Evolutionary conservation across 2,888 invertebrate species (phyloP).

Genomic region (Cryptocheilus praepositus): DNA sequence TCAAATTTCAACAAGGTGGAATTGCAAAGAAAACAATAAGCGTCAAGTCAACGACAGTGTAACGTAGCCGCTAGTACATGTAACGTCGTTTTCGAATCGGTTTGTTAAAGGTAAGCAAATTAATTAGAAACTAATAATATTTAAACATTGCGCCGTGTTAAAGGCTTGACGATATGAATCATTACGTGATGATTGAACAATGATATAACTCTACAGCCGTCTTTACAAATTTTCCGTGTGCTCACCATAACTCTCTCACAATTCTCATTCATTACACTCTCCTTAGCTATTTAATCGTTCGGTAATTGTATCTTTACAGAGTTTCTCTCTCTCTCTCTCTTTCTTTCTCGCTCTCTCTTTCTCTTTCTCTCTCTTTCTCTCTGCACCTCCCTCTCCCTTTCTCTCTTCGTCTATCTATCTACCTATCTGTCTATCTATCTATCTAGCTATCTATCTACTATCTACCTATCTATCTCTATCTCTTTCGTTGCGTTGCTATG

Average conservation of each 20-base stretch:
- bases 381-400: constrained; percentile 1
- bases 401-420: constrained; percentile 12
- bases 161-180: constrained; percentile 67
- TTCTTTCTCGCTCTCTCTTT: not conserved
- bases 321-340: not conserved
- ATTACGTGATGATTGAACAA: constrained; percentile 64
- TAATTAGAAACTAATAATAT: constrained; percentile 48
- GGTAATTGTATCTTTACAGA: too few species aligned
- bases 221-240: too few species aligned
- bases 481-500: not conserved
- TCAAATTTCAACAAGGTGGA: too few species aligned
- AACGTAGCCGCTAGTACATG: too few species aligned
- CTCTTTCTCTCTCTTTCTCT: not conserved
- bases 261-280: constrained; percentile 33
- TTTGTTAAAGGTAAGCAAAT: constrained; percentile 20
- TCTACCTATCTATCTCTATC: constrained; percentile 6
- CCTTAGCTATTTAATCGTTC: constrained; percentile 32
- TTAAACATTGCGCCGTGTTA: constrained; percentile 43
- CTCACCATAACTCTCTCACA: constrained; percentile 11
- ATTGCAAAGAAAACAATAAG: too few species aligned
- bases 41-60: too few species aligned
- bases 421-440: not conserved
- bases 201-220: constrained; percentile 53
- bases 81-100: not conserved
- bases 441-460: constrained; percentile 13